Evolutionary conservation across 2,113 vertebrate genomes (phyloP).

Genomic region (Scalopus aquaticus): DNA sequence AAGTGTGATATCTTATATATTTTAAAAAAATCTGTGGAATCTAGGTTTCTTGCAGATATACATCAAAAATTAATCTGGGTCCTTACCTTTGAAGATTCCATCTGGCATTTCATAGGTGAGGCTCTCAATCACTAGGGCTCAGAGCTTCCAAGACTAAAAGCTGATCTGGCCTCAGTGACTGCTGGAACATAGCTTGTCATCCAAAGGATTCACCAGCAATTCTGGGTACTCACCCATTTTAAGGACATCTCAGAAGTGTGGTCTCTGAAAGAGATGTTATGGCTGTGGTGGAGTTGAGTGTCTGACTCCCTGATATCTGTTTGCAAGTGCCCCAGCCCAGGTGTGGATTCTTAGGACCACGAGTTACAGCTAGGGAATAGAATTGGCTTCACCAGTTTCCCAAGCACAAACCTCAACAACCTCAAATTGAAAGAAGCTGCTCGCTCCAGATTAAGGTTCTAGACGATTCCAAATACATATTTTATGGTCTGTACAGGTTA

Average conservation of each 20-base stretch:
- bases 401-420: background rate
- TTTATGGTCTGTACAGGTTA: background rate
- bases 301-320: background rate
- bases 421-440: background rate
- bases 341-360: background rate
- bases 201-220: background rate
- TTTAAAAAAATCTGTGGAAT: background rate
- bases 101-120: background rate
- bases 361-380: background rate
- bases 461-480: background rate
- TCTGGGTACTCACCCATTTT: background rate
- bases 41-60: background rate
- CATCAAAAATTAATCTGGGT: background rate
- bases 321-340: background rate
- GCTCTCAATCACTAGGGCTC: background rate
- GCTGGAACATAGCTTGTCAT: background rate
- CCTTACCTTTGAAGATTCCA: slow-evolving; percentile 1
- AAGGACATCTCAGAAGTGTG: background rate
- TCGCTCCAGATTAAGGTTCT: background rate
- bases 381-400: background rate
- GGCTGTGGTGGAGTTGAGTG: background rate
- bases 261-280: background rate
- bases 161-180: background rate
- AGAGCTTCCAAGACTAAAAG: background rate
- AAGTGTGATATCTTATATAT: background rate